Conservation (phyloP, 1,140 invertebrate genomes). For the Cherax quadricarinatus region DNA sequence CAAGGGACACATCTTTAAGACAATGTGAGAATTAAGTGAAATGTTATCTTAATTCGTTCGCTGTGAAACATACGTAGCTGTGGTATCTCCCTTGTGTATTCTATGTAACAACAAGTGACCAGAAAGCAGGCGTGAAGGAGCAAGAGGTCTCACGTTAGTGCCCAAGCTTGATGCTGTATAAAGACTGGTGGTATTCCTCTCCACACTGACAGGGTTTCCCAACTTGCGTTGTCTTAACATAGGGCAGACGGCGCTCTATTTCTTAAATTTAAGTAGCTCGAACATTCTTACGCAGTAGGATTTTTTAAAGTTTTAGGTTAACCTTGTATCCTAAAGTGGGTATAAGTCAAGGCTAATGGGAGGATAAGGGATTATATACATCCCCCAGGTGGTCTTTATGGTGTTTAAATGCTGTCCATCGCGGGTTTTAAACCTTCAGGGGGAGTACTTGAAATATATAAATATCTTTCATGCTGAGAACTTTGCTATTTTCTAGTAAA, state of each 20-base stretch:
- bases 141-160: neutral
- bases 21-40: no score
- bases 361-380: neutral
- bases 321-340: neutral
- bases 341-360: neutral
- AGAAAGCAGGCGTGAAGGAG: neutral
- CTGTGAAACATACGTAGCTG: neutral
- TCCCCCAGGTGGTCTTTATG: neutral
- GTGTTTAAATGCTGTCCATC: neutral
- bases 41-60: neutral
- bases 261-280: neutral
- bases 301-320: conserved; percentile 12
- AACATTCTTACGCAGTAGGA: neutral
- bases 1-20: no score
- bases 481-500: neutral
- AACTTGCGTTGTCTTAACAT: neutral
- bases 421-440: neutral
- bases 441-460: neutral
- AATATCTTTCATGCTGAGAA: conserved; percentile 4
- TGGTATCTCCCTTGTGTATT: neutral
- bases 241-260: neutral
- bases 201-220: neutral
- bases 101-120: neutral
- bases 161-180: neutral
- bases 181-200: neutral